Percentiles rank a stretch among this genome's conserved stretches.
Conservation (phyloP, 2,113 vertebrate genomes). For the Strix uralensis region DNA sequence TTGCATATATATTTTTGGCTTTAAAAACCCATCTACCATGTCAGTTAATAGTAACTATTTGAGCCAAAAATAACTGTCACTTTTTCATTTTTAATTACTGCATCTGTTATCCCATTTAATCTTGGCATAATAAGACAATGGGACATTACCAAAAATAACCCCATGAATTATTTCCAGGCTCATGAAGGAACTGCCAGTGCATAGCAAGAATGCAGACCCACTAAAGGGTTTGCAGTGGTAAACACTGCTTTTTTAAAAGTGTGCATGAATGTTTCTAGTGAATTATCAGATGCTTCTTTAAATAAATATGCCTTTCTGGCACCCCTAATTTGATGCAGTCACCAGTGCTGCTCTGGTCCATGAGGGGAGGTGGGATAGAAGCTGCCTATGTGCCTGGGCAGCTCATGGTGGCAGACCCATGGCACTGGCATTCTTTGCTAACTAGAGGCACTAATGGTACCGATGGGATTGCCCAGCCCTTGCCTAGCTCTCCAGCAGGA, state of each 20-base stretch:
- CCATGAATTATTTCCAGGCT: neutral
- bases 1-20: conserved; percentile 39
- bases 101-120: conserved; percentile 56
- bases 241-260: neutral
- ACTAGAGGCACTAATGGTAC: neutral
- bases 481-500: neutral
- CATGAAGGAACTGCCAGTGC: neutral
- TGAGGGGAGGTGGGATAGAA: accelerated
- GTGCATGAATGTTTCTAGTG: neutral
- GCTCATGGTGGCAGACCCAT: neutral
- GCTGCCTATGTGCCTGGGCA: neutral
- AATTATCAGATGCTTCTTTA: neutral
- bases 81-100: conserved; percentile 67
- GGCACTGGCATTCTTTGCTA: accelerated
- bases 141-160: conserved; percentile 24
- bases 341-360: neutral
- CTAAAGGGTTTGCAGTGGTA: neutral
- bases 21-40: neutral
- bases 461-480: accelerated
- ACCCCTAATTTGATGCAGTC: neutral
- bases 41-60: conserved; percentile 42
- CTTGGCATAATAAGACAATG: conserved; percentile 24
- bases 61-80: conserved; percentile 51
- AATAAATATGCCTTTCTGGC: neutral
- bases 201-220: neutral